These are phyloP conservation scores for Turnix velox DNA, from an alignment of 2,113 vertebrate species.

Conservation along the genomic window DNA sequence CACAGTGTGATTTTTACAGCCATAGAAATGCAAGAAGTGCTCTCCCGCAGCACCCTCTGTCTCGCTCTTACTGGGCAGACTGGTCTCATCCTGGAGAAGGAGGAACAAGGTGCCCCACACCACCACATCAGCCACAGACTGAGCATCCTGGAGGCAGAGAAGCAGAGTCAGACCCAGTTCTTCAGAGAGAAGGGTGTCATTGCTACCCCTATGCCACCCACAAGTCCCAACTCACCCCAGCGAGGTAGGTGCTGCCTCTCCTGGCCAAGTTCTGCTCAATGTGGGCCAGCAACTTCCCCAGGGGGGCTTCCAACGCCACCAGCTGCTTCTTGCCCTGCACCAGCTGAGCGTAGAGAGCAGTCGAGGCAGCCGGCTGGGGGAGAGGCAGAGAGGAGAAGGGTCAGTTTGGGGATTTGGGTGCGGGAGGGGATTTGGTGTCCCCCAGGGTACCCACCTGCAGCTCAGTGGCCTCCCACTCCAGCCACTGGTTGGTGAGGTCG, in stretches of 20 bases:
- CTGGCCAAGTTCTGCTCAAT: conserved; percentile 79
- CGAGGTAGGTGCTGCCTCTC: conserved; percentile 71
- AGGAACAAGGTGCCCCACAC: conserved; percentile 85
- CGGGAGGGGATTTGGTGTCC: no score
- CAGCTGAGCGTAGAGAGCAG: conserved; percentile 76
- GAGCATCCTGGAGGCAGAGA: conserved; percentile 67
- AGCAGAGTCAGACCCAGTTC: not conserved
- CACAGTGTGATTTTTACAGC: not conserved
- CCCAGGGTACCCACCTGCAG: conserved; percentile 76
- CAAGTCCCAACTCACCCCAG: conserved; percentile 66
- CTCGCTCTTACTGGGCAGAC: conserved; percentile 57
- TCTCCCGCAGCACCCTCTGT: not conserved
- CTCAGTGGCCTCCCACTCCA: conserved; percentile 90
- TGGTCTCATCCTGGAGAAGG: conserved; percentile 71
- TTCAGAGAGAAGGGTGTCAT: no score
- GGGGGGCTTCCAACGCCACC: conserved; percentile 62
- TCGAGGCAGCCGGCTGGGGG: conserved; percentile 75
- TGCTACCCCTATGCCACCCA: no score
- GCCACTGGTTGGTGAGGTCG: conserved; percentile 81
- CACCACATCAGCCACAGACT: conserved; percentile 84
- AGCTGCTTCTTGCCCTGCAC: conserved; percentile 78
- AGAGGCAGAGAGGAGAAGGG: not conserved
- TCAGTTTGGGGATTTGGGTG: not conserved
- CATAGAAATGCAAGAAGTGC: accelerated
- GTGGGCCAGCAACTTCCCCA: conserved; percentile 70